phyloP scores from a whole-genome alignment of 2,113 vertebrate genomes.

The Ploceus nigricollis region DNA sequence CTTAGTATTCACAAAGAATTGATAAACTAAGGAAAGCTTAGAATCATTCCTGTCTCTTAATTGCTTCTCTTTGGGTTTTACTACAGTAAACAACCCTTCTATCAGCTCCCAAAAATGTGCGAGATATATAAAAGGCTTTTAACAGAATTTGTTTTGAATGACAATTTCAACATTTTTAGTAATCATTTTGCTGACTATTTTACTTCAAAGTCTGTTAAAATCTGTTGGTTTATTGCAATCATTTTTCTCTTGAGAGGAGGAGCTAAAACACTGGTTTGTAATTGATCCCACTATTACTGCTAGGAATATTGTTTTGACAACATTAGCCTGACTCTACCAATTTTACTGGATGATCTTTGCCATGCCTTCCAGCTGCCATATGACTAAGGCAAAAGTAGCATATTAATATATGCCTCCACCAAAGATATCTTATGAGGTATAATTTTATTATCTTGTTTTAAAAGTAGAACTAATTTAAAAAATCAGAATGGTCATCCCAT shows the following conservation, averaged over 20 bases:
- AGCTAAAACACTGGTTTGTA: not conserved
- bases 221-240: slow-evolving; percentile 2
- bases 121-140: slow-evolving; percentile 57
- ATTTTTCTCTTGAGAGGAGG: slow-evolving; percentile 13
- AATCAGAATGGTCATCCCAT: not conserved
- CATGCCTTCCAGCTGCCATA: not conserved
- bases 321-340: not conserved
- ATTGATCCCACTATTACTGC: not conserved
- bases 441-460: not conserved
- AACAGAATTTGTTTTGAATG: slow-evolving; percentile 52
- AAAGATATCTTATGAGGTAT: not conserved
- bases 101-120: slow-evolving; percentile 30
- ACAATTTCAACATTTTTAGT: slow-evolving; percentile 47
- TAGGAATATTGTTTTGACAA: not conserved
- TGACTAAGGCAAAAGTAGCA: not conserved
- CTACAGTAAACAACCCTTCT: slow-evolving; percentile 41
- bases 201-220: slow-evolving; percentile 29
- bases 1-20: not conserved
- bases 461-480: not conserved
- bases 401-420: not conserved
- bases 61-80: slow-evolving; percentile 17
- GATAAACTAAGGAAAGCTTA: not conserved
- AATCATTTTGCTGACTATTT: slow-evolving; percentile 48
- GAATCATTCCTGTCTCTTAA: not conserved
- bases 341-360: not conserved